phyloP scores from a whole-genome alignment of 2,797 vertebrate genomes.

The Rhinogobio ventralis region DNA sequence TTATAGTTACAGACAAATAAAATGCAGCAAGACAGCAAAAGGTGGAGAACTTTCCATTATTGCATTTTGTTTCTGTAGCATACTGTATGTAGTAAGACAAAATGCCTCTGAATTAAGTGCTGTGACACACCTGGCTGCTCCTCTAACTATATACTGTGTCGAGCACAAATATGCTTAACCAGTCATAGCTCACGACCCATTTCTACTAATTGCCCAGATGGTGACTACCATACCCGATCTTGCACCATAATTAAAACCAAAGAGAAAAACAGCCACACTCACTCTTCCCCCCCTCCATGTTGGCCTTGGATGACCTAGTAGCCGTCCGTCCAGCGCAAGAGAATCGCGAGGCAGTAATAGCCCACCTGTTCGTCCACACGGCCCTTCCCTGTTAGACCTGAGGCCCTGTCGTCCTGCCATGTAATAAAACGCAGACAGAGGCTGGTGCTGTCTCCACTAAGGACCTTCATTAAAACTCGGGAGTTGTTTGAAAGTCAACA shows the following conservation, averaged over 20 bases:
- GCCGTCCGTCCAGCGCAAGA: constrained; percentile 20
- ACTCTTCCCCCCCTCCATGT: constrained; percentile 54
- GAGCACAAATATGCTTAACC: constrained; percentile 52
- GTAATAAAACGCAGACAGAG: constrained; percentile 41
- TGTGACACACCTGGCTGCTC: constrained; percentile 55
- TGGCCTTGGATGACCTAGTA: constrained; percentile 53
- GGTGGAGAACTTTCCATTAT: neutral
- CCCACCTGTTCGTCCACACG: constrained; percentile 55
- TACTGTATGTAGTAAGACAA: neutral
- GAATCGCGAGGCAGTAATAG: constrained; percentile 53
- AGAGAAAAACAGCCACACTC: constrained; percentile 43
- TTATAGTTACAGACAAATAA: neutral
- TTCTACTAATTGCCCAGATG: constrained; percentile 66
- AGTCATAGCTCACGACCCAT: constrained; percentile 51
- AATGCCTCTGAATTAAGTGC: constrained; percentile 22
- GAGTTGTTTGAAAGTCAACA: constrained; percentile 58
- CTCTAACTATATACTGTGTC: constrained; percentile 42
- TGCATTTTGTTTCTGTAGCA: neutral
- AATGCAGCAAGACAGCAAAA: neutral
- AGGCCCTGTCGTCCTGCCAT: constrained; percentile 43
- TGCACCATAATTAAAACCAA: constrained; percentile 55
- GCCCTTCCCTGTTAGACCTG: constrained; percentile 42
- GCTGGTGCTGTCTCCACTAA: constrained; percentile 22
- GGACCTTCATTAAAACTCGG: constrained; percentile 45
- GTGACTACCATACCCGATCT: constrained; percentile 48